Evolutionary conservation across 2,113 vertebrate species (phyloP).

Genomic region (Spilogale gracilis): DNA sequence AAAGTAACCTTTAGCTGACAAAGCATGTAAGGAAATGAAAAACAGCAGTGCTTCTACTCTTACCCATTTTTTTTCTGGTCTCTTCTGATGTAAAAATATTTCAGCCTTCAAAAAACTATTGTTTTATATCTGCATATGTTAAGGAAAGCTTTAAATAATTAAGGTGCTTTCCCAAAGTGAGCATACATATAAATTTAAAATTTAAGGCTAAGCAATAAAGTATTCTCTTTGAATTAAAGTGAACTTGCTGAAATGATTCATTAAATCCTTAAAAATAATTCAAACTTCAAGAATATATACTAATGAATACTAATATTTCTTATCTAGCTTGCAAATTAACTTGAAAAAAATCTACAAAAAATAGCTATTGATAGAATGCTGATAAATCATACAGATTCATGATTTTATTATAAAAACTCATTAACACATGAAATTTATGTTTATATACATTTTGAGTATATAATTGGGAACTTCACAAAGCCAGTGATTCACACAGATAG

Average conservation of each 20-base stretch:
- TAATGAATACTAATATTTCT: conserved; percentile 76
- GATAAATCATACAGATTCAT: conserved; percentile 33
- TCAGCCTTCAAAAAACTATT: conserved; percentile 70
- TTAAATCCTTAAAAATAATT: conserved; percentile 79
- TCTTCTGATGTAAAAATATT: conserved; percentile 66
- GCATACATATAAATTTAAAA: conserved; percentile 79
- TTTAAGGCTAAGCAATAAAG: conserved; percentile 78
- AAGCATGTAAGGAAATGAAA: conserved; percentile 76
- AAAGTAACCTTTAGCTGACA: conserved; percentile 73
- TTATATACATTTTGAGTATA: conserved; percentile 6
- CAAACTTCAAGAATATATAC: conserved; percentile 73
- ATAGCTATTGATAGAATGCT: conserved; percentile 53
- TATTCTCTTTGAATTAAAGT: conserved; percentile 83
- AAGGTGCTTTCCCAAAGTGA: conserved; percentile 75
- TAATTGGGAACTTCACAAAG: conserved; percentile 26
- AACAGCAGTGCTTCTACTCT: conserved; percentile 60
- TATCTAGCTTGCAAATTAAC: conserved; percentile 68
- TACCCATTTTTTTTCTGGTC: conserved; percentile 21
- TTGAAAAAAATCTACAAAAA: conserved; percentile 63
- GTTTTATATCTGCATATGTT: conserved; percentile 76
- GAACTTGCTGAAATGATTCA: conserved; percentile 77
- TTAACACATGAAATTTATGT: conserved; percentile 32
- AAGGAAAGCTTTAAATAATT: conserved; percentile 79
- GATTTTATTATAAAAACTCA: conserved; percentile 57
- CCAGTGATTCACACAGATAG: background rate